Base-by-base conservation (phyloP, 1,140 invertebrate species). In the Planococcus citri region DNA sequence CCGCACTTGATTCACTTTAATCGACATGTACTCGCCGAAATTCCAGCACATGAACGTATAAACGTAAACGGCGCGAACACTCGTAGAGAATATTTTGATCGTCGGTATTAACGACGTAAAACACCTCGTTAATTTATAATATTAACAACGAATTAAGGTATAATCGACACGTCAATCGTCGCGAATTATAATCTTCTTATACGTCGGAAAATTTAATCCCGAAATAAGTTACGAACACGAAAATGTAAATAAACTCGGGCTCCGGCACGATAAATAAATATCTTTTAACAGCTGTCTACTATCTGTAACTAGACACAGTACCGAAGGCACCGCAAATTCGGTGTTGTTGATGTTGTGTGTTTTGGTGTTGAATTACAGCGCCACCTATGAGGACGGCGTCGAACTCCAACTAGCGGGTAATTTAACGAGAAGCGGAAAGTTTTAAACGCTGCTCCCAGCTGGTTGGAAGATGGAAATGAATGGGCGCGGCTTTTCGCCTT, bases 401-500 rank as follows among this genome's bases (percentile, higher is more conserved):
- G 41, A 51, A 51, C 41, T n/a, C 6, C 4, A 51, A 20, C 17
- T n/a, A 51, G 10, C 41, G 41, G 41, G 10, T 51, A 17, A 17
- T 17, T 51, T n/a, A n/a, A n/a, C n/a, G n/a, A n/a, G n/a, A n/a
- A n/a, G 41, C 3, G 17, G 17, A 14, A 20, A 51, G 10, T 17
- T 14, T 51, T n/a, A n/a, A n/a, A n/a, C 41, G 41, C 2, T 9
- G 4, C 41, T 14, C n/a, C 2, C 6, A 17, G 41, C 17, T 51
- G 41, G 41, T 51, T 51, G 41, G 41, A 51, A 51, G 41, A 51
- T 51, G 41, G 12, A 20, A 51, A n/a, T 3, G 17, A 51, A 51
- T 51, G 41, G 41, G 41, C 41, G 41, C 41, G 41, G 41, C 41
- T 51, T 51, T 51, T n/a, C n/a, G n/a, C n/a, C n/a, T n/a, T 51